These are phyloP conservation scores for Lontra canadensis DNA, from an alignment of 2,113 vertebrate species.

Conservation along the genomic window DNA sequence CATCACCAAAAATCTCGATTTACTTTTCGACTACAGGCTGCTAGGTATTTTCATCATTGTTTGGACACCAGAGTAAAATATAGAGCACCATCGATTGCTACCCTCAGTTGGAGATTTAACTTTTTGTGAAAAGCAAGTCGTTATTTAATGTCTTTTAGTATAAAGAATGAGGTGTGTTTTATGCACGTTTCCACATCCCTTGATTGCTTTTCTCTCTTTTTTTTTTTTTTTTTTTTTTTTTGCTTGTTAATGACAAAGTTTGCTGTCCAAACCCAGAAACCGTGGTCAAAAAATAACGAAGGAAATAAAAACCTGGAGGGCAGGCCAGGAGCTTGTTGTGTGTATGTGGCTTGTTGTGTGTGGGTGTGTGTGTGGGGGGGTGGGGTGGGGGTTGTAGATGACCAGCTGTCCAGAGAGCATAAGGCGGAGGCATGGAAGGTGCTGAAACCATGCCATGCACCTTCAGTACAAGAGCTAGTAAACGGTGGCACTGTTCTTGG, in stretches of 20 bases:
- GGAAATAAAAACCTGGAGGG: background rate
- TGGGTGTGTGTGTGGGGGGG: accelerated
- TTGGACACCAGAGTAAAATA: background rate
- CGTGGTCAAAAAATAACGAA: background rate
- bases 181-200: background rate
- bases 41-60: background rate
- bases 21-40: background rate
- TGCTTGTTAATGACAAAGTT: slow-evolving; percentile 43
- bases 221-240: background rate
- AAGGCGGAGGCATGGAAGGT: background rate
- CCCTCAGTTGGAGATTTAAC: background rate
- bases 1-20: background rate
- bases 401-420: background rate
- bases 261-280: background rate
- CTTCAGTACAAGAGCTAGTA: slow-evolving; percentile 36
- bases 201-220: background rate
- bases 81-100: background rate
- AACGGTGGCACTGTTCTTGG: background rate
- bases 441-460: background rate
- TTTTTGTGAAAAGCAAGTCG: background rate
- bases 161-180: background rate
- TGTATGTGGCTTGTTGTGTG: background rate
- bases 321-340: background rate
- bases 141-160: background rate
- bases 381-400: background rate